Evolutionary conservation across 1,140 invertebrate species (phyloP), one percentile per base, ranked within the genome.

Genomic region (Arion vulgaris): DNA sequence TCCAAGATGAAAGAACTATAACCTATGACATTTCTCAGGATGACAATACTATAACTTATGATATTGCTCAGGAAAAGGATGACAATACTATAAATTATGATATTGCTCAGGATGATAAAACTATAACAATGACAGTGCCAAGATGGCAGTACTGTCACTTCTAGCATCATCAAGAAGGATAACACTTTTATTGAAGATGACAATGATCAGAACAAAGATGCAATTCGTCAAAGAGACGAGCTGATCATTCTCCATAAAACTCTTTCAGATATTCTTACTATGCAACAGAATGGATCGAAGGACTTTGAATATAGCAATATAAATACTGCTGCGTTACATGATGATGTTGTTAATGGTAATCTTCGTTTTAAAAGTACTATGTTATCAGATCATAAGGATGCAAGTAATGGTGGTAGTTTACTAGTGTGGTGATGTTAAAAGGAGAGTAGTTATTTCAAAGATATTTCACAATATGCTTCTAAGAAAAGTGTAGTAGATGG

Each of bases 321-420:
- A 28, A 39, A 39, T 73, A 73, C 53, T 57, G 53, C 53, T 57
- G 45, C 45, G 9, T 11, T 11, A 49, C 45, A 72, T 72, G 32
- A 39, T 73, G 38, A 45, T 73, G 38, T 5, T 39, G 71, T 28
- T 39, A 73, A 45, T 73, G 26, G 28, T 73, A 38, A 73, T 73
- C 7, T 28, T 73, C 11, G 41, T 73, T 57, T 57, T 19, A 9
- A 19, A 57, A 57, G 53, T 57, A n/a, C 53, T 57, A 23, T 11
- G 15, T 57, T 57, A 11, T 49, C 45, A 34, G 39, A 7, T 41
- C 36, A 39, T 73, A 39, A 4, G 7, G 71, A 73, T 38, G 71
- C 36, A 19, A 39, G n/a, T 73, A 38, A 66, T 78, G 36, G 11
- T n/a, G n/a, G n/a, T n/a, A n/a, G n/a, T n/a, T n/a, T n/a, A n/a